Evolutionary conservation across 2,113 vertebrate genomes (phyloP), one percentile per base, ranked within the genome.

Genomic region (Lagopus muta): DNA sequence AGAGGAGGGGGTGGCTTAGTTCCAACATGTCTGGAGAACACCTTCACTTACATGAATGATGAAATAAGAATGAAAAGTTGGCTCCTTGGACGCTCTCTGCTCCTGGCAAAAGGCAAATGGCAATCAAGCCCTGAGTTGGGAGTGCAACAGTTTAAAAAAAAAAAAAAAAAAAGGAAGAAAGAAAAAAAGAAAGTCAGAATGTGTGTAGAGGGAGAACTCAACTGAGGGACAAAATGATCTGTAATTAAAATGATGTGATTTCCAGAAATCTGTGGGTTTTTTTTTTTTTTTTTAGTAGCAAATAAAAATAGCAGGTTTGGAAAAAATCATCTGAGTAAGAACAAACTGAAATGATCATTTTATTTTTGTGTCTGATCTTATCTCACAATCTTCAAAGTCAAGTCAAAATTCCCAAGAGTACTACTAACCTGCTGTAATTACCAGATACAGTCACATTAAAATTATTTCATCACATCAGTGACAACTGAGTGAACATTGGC

Each of bases 391-490:
- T 50, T 85, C 66, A 83, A 89, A 82, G 48, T 70, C 57, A 94
- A 92, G 65, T 60, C 16, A 70, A 52, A 92, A 83, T 86, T 83
- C 42, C 30, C 74, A 10, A 60, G 24, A 93, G 42, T 64, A 58
- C 57, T 86, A 48, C 42, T 64, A 88, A 77, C 28, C 11, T 82
- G 32, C 60, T 91, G 47, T 88, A 92, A 81, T 93, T 64, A 93
- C 27, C 19, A 91, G 66, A 61, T 64, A 86, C 4, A 76, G 66
- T 77, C 32, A 93, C 22, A 74, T 83, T 71, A 87, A 93, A 94
- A 92, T 84, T 1, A 88, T 94, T 96, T 96, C 32, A 79, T 92
- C 54, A 80, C 28, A 18, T 94, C 65, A 13, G 34, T 54, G 40
- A 40, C 66, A 84, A 61, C 38, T 24, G 21, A 71, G 2, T 64